A percentile compares a stretch with the other conserved stretches of the same genome.
Conservation (phyloP, 2,113 vertebrate species). For the Spilogale gracilis region DNA sequence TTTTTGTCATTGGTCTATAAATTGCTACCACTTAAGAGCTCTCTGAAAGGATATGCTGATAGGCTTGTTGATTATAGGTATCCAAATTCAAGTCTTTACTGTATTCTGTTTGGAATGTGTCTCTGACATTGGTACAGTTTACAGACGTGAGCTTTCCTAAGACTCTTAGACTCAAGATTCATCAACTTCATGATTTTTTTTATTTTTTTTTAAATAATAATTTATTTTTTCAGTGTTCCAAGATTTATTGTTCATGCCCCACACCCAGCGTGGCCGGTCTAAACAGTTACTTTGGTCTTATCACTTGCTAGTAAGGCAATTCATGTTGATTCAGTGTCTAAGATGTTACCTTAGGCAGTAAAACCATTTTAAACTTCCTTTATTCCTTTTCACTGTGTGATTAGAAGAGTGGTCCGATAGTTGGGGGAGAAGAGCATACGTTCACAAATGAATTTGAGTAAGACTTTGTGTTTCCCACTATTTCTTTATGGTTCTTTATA, state of each 20-base stretch:
- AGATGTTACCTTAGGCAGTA: background rate
- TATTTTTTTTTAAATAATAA: no score
- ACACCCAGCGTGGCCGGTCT: background rate
- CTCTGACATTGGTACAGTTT: background rate
- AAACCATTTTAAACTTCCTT: background rate
- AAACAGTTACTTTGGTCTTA: background rate
- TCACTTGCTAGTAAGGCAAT: background rate
- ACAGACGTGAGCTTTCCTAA: background rate
- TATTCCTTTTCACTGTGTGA: background rate
- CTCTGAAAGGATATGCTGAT: background rate
- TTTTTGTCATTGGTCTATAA: background rate
- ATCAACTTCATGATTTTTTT: background rate
- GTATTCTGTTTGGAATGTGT: background rate
- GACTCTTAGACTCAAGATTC: background rate
- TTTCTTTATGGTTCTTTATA: background rate
- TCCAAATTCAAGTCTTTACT: background rate
- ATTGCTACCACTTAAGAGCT: background rate
- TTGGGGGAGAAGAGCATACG: background rate
- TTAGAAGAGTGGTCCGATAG: background rate
- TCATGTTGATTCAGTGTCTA: background rate
- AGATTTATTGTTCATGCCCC: no score
- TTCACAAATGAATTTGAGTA: background rate
- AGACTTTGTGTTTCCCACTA: background rate
- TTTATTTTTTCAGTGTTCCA: no score
- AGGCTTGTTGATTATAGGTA: background rate